Conservation (phyloP, 2,888 invertebrate genomes). For the Tanytarsus gracilentus region DNA sequence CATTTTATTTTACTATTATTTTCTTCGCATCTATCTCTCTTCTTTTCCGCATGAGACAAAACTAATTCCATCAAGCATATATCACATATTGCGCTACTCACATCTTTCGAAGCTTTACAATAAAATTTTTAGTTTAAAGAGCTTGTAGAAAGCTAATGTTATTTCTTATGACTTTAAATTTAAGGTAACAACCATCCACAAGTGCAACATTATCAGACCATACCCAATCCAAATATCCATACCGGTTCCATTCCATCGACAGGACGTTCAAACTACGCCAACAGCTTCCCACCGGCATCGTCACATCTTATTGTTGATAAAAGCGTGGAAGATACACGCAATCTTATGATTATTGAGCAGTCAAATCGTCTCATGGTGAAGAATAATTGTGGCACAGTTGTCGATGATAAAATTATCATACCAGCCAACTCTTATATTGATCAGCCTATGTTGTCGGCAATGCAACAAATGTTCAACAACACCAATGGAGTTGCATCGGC, state of each 20-base stretch:
- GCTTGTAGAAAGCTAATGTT: too few species aligned
- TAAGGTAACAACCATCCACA: constrained; percentile 25
- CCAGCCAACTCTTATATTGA: constrained; percentile 18
- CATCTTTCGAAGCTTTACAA: too few species aligned
- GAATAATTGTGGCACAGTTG: background rate
- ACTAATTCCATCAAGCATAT: too few species aligned
- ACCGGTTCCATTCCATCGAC: constrained; percentile 22
- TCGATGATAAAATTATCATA: constrained; percentile 9
- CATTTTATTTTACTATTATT: too few species aligned
- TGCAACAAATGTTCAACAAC: constrained; percentile 29
- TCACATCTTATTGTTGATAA: background rate
- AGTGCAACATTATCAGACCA: constrained; percentile 21
- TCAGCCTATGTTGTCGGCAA: constrained; percentile 26
- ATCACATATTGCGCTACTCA: too few species aligned
- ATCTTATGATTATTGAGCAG: constrained; percentile 25
- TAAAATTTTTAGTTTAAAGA: too few species aligned
- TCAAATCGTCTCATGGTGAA: constrained; percentile 22
- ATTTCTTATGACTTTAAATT: background rate
- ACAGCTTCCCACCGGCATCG: background rate
- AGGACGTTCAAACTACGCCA: constrained; percentile 17
- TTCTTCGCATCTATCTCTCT: too few species aligned
- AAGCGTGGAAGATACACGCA: constrained; percentile 20
- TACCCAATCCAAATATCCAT: constrained; percentile 26
- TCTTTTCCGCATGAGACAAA: too few species aligned
- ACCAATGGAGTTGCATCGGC: background rate